Evolutionary conservation across 2,113 vertebrate genomes (phyloP).

Genomic region (Zosterops hypoxanthus): DNA sequence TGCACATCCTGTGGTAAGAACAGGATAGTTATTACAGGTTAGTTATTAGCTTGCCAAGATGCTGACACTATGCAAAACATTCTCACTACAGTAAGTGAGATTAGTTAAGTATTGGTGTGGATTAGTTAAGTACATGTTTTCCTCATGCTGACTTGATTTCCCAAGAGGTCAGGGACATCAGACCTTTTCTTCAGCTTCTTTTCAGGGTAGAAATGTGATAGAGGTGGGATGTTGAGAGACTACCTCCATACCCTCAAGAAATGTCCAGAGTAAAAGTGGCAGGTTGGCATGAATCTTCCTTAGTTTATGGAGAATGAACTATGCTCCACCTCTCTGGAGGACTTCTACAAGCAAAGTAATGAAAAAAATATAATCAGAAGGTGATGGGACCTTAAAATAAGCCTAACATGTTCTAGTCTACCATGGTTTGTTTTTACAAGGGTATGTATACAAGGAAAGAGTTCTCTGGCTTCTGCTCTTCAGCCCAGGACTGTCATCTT

Average conservation of each 20-base stretch:
- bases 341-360: neutral
- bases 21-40: conserved; percentile 48
- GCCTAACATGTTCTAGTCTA: neutral
- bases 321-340: neutral
- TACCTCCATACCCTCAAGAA: neutral
- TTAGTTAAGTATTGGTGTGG: neutral
- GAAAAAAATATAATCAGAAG: neutral
- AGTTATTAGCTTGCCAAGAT: conserved; percentile 15
- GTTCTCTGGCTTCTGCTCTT: neutral
- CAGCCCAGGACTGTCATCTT: neutral
- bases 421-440: neutral
- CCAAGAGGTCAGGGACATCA: neutral
- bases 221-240: neutral
- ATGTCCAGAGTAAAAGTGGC: neutral
- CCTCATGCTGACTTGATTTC: neutral
- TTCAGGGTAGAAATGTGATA: neutral
- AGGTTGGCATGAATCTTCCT: neutral
- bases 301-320: neutral
- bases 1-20: conserved; percentile 47
- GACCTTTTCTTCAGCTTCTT: neutral
- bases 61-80: conserved; percentile 37
- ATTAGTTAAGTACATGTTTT: neutral
- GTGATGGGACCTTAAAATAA: neutral
- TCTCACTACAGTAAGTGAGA: neutral
- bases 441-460: neutral